Percentiles rank a stretch among this genome's conserved stretches.
These are phyloP conservation scores for Tetrax tetrax DNA, from an alignment of 2,113 vertebrate genomes.

Conservation along the genomic window DNA sequence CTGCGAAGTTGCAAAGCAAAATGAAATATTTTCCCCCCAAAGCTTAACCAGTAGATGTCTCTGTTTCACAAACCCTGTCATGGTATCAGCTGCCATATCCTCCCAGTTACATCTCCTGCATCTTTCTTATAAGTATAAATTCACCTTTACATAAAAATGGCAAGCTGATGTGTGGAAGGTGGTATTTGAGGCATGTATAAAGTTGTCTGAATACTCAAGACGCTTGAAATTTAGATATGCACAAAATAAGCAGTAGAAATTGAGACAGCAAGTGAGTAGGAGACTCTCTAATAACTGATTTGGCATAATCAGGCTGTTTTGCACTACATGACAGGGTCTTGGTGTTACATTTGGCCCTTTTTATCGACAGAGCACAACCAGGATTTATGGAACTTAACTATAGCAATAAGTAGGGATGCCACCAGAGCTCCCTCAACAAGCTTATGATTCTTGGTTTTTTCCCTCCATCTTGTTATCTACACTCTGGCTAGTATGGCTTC, in stretches of 20 bases:
- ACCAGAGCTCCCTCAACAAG: neutral
- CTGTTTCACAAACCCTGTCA: conserved; percentile 57
- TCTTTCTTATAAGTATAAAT: neutral
- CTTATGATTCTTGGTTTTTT: neutral
- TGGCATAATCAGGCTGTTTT: neutral
- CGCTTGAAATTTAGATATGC: neutral
- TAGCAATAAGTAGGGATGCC: neutral
- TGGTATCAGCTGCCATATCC: neutral
- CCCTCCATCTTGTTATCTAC: neutral
- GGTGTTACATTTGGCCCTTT: neutral
- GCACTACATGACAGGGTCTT: neutral
- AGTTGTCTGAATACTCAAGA: neutral
- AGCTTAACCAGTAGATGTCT: conserved; percentile 69
- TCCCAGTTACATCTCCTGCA: neutral
- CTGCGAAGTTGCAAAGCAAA: neutral
- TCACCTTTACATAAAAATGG: neutral
- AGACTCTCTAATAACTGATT: neutral
- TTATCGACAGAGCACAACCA: neutral
- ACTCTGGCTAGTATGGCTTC: neutral
- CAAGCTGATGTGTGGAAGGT: neutral
- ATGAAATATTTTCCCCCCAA: neutral
- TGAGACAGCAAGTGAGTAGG: neutral
- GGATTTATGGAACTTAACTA: neutral
- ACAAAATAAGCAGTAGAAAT: neutral
- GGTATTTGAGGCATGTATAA: neutral